Percentiles rank a stretch among this genome's conserved stretches.
These are phyloP conservation scores for Eilema depressum DNA, from an alignment of 2,888 invertebrate species.

Conservation along the genomic window DNA sequence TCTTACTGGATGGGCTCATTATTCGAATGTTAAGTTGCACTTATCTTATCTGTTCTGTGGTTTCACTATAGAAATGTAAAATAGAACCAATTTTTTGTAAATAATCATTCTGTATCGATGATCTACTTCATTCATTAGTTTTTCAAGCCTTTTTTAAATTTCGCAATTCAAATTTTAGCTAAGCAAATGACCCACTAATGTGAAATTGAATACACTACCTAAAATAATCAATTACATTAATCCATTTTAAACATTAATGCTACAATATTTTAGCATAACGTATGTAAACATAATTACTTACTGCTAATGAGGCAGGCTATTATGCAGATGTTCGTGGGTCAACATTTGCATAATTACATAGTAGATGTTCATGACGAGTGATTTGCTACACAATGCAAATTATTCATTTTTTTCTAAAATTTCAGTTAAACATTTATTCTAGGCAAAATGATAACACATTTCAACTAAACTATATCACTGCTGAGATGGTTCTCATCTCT, in stretches of 20 bases:
- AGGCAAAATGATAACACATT: no score
- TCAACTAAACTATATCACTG: no score
- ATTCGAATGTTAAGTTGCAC: no score
- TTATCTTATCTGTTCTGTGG: no score
- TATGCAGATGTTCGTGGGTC: not conserved
- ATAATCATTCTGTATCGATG: not conserved
- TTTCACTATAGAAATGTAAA: no score
- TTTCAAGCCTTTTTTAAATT: not conserved
- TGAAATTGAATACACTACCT: not conserved
- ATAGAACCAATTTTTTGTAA: no score
- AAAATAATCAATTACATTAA: not conserved
- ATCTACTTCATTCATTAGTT: not conserved
- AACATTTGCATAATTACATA: not conserved
- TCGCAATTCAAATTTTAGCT: not conserved
- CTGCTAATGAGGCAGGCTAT: constrained; percentile 1
- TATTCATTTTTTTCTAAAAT: not conserved
- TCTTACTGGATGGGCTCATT: no score
- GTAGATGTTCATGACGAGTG: not conserved
- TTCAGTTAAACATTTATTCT: not conserved
- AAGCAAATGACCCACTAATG: not conserved
- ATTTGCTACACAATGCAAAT: not conserved
- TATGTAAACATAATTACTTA: not conserved
- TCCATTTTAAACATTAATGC: not conserved
- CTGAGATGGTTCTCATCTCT: no score
- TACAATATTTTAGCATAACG: not conserved